A percentile compares a stretch with the other conserved stretches of the same genome.
Evolutionary conservation across 2,113 vertebrate species (phyloP).

Genomic region (Acrocephalus arundinaceus): DNA sequence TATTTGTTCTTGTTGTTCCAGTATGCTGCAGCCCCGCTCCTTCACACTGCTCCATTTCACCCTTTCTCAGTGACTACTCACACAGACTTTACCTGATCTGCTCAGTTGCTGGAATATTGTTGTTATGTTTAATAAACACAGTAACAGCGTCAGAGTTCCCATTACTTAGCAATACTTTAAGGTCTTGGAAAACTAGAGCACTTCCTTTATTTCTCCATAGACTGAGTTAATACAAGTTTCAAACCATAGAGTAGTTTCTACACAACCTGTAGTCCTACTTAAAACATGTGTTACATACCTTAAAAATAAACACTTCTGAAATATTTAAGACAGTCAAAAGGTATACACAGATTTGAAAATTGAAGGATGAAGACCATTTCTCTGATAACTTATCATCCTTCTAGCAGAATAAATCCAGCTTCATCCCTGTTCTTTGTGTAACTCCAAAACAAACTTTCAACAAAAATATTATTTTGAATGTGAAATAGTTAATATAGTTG

Average conservation of each 20-base stretch:
- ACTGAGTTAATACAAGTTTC: background rate
- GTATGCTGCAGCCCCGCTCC: background rate
- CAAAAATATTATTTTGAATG: background rate
- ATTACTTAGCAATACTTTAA: background rate
- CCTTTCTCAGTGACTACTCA: background rate
- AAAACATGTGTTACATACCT: background rate
- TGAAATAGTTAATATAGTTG: background rate
- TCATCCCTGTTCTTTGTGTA: background rate
- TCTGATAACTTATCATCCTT: background rate
- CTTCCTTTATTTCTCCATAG: background rate
- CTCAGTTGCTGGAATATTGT: background rate
- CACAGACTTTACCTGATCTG: background rate
- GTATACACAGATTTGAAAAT: background rate
- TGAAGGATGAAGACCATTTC: background rate
- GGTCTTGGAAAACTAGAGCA: background rate
- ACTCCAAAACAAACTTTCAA: background rate
- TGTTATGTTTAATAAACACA: background rate
- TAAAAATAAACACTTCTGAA: background rate
- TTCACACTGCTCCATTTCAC: background rate
- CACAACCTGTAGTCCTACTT: background rate
- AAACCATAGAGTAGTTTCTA: background rate
- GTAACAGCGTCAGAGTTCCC: background rate
- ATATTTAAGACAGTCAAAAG: background rate
- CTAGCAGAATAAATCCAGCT: background rate
- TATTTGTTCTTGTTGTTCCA: background rate